A percentile compares a stretch with the other conserved stretches of the same genome.
These are phyloP conservation scores for Brachionus rubens DNA, from an alignment of 1,140 invertebrate genomes.

Conservation along the genomic window DNA sequence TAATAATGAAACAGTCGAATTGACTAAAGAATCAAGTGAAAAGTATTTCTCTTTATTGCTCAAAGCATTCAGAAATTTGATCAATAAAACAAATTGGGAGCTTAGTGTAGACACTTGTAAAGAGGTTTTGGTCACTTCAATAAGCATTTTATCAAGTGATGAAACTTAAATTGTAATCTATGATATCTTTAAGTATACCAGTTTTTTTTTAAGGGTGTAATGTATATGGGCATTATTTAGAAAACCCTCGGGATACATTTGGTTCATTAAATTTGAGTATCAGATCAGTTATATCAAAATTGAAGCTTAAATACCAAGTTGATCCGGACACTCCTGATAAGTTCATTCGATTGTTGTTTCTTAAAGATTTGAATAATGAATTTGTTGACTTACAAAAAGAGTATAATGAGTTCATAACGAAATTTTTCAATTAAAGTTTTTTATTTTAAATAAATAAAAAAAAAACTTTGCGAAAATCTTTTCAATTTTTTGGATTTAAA, in stretches of 20 bases:
- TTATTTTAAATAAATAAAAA: slow-evolving; percentile 6
- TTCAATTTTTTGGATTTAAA: no score
- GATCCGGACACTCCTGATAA: not conserved
- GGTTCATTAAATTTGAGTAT: slow-evolving; percentile 27
- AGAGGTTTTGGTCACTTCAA: slow-evolving; percentile 6
- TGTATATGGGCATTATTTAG: slow-evolving; percentile 1
- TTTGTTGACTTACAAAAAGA: slow-evolving; percentile 43
- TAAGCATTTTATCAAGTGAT: slow-evolving; percentile 2
- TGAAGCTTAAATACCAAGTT: slow-evolving; percentile 44
- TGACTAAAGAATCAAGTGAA: slow-evolving; percentile 11
- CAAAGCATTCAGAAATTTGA: slow-evolving; percentile 28
- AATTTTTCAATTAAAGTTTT: not conserved
- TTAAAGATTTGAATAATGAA: slow-evolving; percentile 35
- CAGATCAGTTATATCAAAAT: slow-evolving; percentile 27
- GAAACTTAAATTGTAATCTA: not conserved
- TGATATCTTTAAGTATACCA: not conserved
- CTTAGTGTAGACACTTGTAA: slow-evolving; percentile 6
- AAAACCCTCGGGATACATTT: not conserved
- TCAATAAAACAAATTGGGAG: slow-evolving; percentile 38
- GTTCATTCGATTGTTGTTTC: slow-evolving; percentile 27
- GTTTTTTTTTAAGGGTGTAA: slow-evolving; percentile 32
- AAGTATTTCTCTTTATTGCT: slow-evolving; percentile 41
- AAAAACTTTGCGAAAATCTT: no score
- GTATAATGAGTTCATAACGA: not conserved
- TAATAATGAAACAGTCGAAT: slow-evolving; percentile 12